phyloP scores from a whole-genome alignment of 2,797 vertebrate genomes.

The Cryptoprocta ferox region DNA sequence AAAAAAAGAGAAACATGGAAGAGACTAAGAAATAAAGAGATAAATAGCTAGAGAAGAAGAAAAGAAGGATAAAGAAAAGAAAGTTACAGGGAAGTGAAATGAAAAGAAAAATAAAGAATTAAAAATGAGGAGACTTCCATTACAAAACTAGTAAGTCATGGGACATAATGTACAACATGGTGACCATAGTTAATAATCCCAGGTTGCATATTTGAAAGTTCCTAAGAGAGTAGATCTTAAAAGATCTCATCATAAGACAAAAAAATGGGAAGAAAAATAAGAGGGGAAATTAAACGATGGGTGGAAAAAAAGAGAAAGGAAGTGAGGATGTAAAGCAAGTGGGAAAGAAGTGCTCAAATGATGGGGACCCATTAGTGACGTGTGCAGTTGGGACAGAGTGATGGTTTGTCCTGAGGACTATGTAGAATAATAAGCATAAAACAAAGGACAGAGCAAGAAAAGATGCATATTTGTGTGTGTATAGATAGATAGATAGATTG shows the following conservation, averaged over 20 bases:
- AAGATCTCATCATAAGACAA: neutral
- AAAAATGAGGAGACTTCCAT: neutral
- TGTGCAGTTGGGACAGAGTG: neutral
- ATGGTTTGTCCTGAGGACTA: too few relatives aligned
- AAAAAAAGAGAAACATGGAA: neutral
- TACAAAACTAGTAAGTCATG: neutral
- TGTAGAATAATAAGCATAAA: neutral
- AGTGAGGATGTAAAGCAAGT: neutral
- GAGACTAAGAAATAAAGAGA: neutral
- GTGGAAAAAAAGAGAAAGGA: neutral
- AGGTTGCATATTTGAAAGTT: neutral
- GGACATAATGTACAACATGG: neutral
- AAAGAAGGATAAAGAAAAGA: neutral
- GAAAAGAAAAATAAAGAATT: neutral
- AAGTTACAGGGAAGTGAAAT: neutral
- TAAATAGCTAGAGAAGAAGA: neutral
- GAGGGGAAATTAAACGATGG: neutral
- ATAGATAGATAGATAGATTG: too few relatives aligned
- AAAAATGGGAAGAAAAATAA: neutral
- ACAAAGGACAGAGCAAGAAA: neutral
- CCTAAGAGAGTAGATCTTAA: neutral
- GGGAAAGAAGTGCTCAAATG: neutral
- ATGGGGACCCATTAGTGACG: neutral
- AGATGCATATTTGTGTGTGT: fast-evolving
- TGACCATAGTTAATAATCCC: neutral